Evolutionary conservation across 2,113 vertebrate genomes (phyloP).

Genomic region (Tachycineta bicolor): DNA sequence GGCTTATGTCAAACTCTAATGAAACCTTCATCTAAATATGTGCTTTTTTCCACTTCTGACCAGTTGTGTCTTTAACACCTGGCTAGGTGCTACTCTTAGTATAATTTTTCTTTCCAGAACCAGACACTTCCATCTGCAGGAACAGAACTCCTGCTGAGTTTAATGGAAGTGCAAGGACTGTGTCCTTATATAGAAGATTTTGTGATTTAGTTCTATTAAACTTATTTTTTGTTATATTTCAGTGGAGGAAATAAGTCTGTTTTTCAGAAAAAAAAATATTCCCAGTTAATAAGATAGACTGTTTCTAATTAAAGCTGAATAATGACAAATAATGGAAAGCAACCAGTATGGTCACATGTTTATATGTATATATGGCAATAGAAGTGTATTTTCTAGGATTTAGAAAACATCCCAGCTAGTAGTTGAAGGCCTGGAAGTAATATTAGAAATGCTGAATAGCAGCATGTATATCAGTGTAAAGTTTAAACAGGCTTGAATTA

Average conservation of each 20-base stretch:
- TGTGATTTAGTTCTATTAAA: not conserved
- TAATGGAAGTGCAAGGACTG: not conserved
- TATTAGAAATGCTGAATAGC: constrained; percentile 14
- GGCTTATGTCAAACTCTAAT: constrained; percentile 66
- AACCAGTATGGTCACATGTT: constrained; percentile 10
- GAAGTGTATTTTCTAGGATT: constrained; percentile 23
- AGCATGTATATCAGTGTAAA: not conserved
- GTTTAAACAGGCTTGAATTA: not conserved
- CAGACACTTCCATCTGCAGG: constrained; percentile 19
- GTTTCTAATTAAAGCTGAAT: constrained; percentile 57
- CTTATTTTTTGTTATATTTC: constrained; percentile 3
- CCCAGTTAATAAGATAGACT: not conserved
- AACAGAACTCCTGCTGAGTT: not conserved
- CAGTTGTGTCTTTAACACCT: constrained; percentile 45
- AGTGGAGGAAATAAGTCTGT: not conserved
- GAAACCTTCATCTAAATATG: constrained; percentile 56
- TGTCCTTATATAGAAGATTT: constrained; percentile 25
- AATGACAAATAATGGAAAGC: constrained; percentile 46
- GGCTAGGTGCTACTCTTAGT: constrained; percentile 56
- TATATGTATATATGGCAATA: constrained; percentile 17
- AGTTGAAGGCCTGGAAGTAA: constrained; percentile 27
- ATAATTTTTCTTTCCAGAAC: constrained; percentile 39
- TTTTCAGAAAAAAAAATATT: constrained; percentile 17
- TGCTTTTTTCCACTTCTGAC: constrained; percentile 15
- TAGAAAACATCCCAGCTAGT: constrained; percentile 26